A percentile compares a stretch with the other conserved stretches of the same genome.
Conservation (phyloP, 1,140 invertebrate genomes). For the Zaprionus africanus region DNA sequence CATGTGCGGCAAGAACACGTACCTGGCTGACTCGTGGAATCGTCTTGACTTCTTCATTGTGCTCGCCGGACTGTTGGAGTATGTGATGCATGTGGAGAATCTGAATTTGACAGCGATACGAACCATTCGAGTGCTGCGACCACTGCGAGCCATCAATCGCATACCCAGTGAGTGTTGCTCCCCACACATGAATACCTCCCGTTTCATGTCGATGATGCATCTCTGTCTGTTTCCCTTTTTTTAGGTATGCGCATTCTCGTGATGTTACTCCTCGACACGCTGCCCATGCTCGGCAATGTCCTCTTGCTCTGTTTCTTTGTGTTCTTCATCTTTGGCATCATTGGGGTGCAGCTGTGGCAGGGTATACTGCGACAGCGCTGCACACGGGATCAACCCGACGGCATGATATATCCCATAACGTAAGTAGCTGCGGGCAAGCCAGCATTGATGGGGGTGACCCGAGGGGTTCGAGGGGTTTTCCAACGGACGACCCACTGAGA, state of each 20-base stretch:
- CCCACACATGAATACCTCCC: neutral
- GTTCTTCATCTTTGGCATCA: conserved; percentile 99
- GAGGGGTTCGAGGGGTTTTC: conserved; percentile 1
- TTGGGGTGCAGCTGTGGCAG: conserved; percentile 99
- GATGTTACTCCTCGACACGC: conserved; percentile 98
- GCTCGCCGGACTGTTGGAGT: conserved; percentile 96
- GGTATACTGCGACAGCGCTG: conserved; percentile 97
- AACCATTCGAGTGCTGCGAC: conserved; percentile 98
- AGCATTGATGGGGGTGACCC: neutral
- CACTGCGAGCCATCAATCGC: conserved; percentile 98
- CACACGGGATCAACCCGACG: conserved; percentile 89
- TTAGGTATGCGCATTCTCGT: conserved; percentile 99
- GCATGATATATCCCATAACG: conserved; percentile 89
- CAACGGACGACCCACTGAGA: conserved; percentile 42
- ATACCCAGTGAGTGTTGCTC: conserved; percentile 96
- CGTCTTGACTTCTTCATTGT: conserved; percentile 99
- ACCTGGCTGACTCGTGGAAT: conserved; percentile 99
- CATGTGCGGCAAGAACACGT: conserved; percentile 96
- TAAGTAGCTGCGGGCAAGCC: conserved; percentile 85
- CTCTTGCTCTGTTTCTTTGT: conserved; percentile 99
- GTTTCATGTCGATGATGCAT: neutral
- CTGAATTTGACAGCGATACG: conserved; percentile 99
- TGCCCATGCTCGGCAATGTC: conserved; percentile 99
- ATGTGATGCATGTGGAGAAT: conserved; percentile 97
- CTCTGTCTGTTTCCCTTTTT: neutral